Base-by-base conservation (phyloP, 2,797 vertebrate genomes). In the Schizothorax lantsangensis region DNA sequence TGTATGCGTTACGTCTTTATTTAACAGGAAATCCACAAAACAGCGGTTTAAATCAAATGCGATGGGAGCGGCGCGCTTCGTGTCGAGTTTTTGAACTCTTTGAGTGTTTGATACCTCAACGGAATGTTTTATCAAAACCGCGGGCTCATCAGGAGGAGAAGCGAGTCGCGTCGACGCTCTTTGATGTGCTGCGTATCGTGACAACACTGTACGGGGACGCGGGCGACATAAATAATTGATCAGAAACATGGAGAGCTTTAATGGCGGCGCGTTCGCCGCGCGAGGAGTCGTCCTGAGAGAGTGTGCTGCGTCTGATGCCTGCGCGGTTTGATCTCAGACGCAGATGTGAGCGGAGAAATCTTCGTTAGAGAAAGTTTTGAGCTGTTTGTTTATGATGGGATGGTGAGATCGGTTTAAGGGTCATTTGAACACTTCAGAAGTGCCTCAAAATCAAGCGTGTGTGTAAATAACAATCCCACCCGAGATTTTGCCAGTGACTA, bases 91-190 rank as follows among this genome's bases (percentile, higher is more conserved):
- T 47, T 81, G 54, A 79, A 62, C 77, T 62, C 75, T 57, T 15
- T 8, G 79, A 52, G 64, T 12, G 19, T 81, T 81, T 81, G 79
- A 81, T 52, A 49, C 43, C 30, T 69, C 79, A 36, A 66, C 21
- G 3, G 43, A 84, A 84, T 83, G 52, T 83, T 73, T 82, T 62
- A 59, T 73, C 69, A 72, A 83, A 83, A 57, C 15, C 11, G 7
- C 2, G 52, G 43, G 38, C 81, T 73, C 69, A 83, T 73, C 81
- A 62, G 52, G 71, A 75, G 54, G 54, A 77, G 79, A 36, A 38
- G 64, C 19, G 33, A 12, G 40, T 75, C 17, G 10, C 11, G 17
- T 30, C 36, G n/a, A 5, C 1, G 52, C 21, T 64, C 83, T 77
- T 77, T 84, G 83, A 84, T 77, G 72, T 49, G 14, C 30, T 6